Base-by-base conservation (phyloP, 2,113 vertebrate genomes). In the Pithys albifrons region DNA sequence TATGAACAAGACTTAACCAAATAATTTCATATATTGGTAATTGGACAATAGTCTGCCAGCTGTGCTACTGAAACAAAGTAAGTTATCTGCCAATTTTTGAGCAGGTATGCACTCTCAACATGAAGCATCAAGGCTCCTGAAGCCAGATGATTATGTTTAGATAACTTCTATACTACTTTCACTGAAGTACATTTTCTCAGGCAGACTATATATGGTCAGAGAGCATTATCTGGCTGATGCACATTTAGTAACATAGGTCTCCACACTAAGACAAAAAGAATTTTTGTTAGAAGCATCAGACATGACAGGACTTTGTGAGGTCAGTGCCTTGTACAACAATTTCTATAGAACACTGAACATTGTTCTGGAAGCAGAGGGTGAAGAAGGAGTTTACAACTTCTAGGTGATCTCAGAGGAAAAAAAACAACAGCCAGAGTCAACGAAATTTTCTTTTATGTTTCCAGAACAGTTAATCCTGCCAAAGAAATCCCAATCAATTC, bases 91-190 rank as follows among this genome's bases (percentile, higher is more conserved):
- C 62, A 91, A 25, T 52, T 88, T 73, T 57, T 65, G 41, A 90
- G 71, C 54, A 90, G 41, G 46, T 85, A 79, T 62, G 22, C 7
- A 23, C 12, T 58, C 58, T 79, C 31, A 67, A 13, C 28, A 52
- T 48, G 54, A 89, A 87, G 39, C 85, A 28, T 7, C 19, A 70
- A 85, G 66, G 58, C 28, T 72, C 49, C 4, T 35, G 45, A 88
- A 95, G 58, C 48, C 88, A 85, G 28, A 80, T n/a, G 49, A 76
- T 96, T 93, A 77, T n/a, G 64, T 66, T 94, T 74, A 90, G 35
- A 65, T 43, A 62, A 51, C 35, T 93, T 90, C 59, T 57, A 43
- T 35, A 41, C 20, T 75, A 57, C 61, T 88, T 90, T 33, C 46
- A 82, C 18, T 43, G 8, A 85, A 93, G 72, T 8, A 39, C 46